phyloP scores from a whole-genome alignment of 2,797 vertebrate species.

The Petrocephalus sullivani region DNA sequence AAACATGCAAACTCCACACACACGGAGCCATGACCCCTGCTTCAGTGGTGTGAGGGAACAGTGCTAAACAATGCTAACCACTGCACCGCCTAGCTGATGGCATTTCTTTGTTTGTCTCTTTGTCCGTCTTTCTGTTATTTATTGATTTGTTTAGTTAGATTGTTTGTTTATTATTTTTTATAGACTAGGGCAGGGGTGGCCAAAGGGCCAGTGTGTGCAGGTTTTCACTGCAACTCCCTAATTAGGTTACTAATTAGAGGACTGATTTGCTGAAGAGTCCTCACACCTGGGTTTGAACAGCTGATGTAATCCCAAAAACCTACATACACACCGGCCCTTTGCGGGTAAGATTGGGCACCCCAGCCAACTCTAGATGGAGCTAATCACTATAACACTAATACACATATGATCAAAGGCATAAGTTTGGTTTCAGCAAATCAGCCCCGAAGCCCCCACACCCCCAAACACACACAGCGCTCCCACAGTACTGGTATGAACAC shows the following conservation, averaged over 20 bases:
- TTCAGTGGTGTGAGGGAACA: background rate
- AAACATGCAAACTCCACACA: background rate
- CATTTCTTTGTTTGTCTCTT: background rate
- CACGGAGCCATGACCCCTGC: background rate
- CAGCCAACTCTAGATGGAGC: background rate
- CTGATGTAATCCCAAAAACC: no score
- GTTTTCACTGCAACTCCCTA: no score
- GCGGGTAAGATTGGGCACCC: background rate
- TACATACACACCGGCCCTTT: no score
- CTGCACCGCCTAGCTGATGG: background rate
- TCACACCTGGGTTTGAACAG: no score
- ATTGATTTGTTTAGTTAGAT: background rate
- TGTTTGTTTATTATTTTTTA: background rate
- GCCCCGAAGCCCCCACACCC: background rate
- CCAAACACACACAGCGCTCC: background rate
- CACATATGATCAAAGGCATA: background rate
- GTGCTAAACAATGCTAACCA: background rate
- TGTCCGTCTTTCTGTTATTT: background rate
- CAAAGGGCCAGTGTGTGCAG: no score
- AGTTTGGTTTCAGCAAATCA: background rate
- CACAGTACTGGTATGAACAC: background rate
- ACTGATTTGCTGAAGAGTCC: no score
- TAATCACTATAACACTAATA: background rate
- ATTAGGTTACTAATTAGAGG: no score
- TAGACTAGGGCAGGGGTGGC: background rate